Conservation (phyloP, 2,888 invertebrate genomes). For the Notodonta ziczac region DNA sequence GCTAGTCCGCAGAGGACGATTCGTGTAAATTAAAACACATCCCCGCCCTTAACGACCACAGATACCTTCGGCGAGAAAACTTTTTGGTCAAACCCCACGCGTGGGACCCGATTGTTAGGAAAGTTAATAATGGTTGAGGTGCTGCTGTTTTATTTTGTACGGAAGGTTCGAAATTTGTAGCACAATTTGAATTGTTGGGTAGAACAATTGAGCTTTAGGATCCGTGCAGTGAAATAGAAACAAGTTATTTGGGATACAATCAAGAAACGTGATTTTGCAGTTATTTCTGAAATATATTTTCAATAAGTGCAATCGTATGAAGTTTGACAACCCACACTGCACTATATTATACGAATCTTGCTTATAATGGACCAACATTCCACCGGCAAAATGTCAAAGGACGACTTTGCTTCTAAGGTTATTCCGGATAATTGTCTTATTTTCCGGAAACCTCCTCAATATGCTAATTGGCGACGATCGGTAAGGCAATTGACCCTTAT, state of each 20-base stretch:
- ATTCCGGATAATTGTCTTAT: background rate
- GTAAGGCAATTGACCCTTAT: constrained; percentile 18
- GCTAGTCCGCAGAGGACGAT: background rate
- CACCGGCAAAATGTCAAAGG: too few relatives aligned
- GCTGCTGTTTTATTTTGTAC: background rate
- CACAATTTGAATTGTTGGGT: too few relatives aligned
- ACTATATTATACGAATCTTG: too few relatives aligned
- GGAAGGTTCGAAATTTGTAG: background rate
- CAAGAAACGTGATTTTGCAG: too few relatives aligned
- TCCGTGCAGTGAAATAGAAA: too few relatives aligned
- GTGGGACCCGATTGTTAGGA: constrained; percentile 3
- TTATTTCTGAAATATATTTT: too few relatives aligned
- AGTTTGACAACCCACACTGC: too few relatives aligned
- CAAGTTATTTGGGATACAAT: too few relatives aligned
- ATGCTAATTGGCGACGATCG: constrained; percentile 18
- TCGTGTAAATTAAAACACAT: constrained; percentile 5
- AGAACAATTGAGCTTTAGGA: too few relatives aligned
- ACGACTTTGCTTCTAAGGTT: too few relatives aligned
- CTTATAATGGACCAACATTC: too few relatives aligned
- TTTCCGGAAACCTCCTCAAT: constrained; percentile 7
- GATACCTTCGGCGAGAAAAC: constrained; percentile 2
- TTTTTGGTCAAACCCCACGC: constrained; percentile 1
- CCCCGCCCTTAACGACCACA: background rate
- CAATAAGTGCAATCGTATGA: too few relatives aligned
- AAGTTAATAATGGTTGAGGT: constrained; percentile 1